Percentiles rank a stretch among this genome's conserved stretches.
Conservation (phyloP, 1,140 invertebrate genomes). For the Lamellibrachia luymesi region DNA sequence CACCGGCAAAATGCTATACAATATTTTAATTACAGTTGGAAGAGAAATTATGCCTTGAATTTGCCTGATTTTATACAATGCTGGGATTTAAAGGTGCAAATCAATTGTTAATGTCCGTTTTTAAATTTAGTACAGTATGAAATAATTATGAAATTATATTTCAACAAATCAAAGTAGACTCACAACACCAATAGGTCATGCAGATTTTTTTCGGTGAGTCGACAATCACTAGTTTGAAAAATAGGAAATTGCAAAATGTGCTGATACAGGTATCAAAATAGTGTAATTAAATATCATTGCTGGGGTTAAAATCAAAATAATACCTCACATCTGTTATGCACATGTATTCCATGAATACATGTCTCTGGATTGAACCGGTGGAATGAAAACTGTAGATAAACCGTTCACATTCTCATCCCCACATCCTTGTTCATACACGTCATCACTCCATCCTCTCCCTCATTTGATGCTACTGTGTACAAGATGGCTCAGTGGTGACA, state of each 20-base stretch:
- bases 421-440: no score
- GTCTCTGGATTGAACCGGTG: no score
- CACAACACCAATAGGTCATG: neutral
- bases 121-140: neutral
- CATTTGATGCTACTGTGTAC: no score
- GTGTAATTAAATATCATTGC: no score
- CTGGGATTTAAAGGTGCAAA: neutral
- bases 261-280: neutral
- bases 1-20: neutral
- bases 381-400: no score
- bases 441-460: no score
- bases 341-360: no score
- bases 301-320: no score
- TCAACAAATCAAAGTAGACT: neutral
- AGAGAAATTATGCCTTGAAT: neutral
- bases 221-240: neutral
- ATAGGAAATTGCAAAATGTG: neutral
- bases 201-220: neutral
- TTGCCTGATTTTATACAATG: neutral
- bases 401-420: no score
- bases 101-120: neutral
- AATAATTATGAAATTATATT: neutral
- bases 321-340: no score
- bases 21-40: neutral
- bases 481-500: no score